Evolutionary conservation across 2,888 invertebrate species (phyloP).

Genomic region (Horisme vitalbata): DNA sequence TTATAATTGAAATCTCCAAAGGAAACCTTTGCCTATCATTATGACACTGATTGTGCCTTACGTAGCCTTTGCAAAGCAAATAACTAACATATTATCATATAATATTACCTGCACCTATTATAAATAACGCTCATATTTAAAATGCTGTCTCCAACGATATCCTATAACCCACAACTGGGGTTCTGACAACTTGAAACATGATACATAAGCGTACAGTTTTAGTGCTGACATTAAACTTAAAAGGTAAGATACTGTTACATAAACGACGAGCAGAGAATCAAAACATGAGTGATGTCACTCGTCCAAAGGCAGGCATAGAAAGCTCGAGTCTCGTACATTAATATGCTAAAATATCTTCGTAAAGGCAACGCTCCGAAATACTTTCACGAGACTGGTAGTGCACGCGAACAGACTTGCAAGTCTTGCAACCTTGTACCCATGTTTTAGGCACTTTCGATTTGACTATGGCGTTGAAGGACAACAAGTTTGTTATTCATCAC

Average conservation of each 20-base stretch:
- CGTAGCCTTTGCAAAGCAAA: too few species aligned
- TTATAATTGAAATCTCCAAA: too few species aligned
- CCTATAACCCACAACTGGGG: background rate
- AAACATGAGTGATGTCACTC: slow-evolving; percentile 48
- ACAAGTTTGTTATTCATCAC: slow-evolving; percentile 30
- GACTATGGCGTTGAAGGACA: slow-evolving; percentile 29
- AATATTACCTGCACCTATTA: too few species aligned
- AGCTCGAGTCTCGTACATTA: slow-evolving; percentile 65
- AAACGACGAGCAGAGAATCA: slow-evolving; percentile 32
- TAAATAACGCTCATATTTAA: too few species aligned
- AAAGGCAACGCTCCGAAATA: slow-evolving; percentile 73
- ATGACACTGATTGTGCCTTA: too few species aligned
- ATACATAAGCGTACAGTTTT: background rate
- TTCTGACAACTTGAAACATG: slow-evolving; percentile 11
- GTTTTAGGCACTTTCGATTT: slow-evolving; percentile 35
- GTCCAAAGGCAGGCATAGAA: slow-evolving; percentile 63
- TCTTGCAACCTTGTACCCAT: slow-evolving; percentile 47
- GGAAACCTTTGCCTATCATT: too few species aligned
- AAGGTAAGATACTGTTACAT: slow-evolving; percentile 32
- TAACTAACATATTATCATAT: too few species aligned
- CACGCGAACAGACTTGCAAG: slow-evolving; percentile 60
- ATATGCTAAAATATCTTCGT: slow-evolving; percentile 76
- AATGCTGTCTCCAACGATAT: background rate
- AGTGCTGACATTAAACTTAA: slow-evolving; percentile 9
- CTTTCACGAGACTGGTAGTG: slow-evolving; percentile 75